Evolutionary conservation across 2,113 vertebrate species (phyloP).

Genomic region (Campylomormyrus numenius): DNA sequence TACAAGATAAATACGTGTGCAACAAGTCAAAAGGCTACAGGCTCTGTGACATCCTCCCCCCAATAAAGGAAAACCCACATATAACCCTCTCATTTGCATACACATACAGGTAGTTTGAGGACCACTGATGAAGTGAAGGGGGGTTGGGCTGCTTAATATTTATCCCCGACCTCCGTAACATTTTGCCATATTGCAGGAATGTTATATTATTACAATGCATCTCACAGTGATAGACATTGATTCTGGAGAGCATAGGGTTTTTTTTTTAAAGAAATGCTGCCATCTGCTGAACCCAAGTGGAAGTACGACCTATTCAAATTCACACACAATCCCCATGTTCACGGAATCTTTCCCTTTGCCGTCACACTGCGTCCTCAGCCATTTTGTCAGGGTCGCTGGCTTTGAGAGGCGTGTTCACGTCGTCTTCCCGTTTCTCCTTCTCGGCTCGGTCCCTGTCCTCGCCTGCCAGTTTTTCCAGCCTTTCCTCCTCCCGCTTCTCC

Average conservation of each 20-base stretch:
- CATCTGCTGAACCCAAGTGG: neutral
- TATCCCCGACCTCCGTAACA: neutral
- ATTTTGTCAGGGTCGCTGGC: constrained; percentile 42
- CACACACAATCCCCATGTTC: neutral
- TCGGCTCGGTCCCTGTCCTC: constrained; percentile 46
- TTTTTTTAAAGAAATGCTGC: constrained; percentile 4
- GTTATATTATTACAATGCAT: neutral
- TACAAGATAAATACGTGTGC: neutral
- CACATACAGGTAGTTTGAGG: neutral
- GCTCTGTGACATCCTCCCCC: neutral
- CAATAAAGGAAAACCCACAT: neutral
- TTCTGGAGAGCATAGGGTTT: neutral
- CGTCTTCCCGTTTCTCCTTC: constrained; percentile 54
- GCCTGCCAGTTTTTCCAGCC: constrained; percentile 43
- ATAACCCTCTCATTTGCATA: neutral
- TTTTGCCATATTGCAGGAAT: neutral
- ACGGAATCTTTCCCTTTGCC: neutral
- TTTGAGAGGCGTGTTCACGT: constrained; percentile 28
- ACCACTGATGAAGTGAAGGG: neutral
- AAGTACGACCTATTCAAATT: neutral
- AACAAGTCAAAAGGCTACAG: neutral
- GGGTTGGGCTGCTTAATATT: neutral
- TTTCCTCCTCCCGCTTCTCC: constrained; percentile 65
- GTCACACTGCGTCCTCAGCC: constrained; percentile 53
- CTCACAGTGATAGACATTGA: neutral